Evolutionary conservation across 1,140 invertebrate genomes (phyloP), one percentile per base, ranked within the genome.

Genomic region (Chironomus tepperi): DNA sequence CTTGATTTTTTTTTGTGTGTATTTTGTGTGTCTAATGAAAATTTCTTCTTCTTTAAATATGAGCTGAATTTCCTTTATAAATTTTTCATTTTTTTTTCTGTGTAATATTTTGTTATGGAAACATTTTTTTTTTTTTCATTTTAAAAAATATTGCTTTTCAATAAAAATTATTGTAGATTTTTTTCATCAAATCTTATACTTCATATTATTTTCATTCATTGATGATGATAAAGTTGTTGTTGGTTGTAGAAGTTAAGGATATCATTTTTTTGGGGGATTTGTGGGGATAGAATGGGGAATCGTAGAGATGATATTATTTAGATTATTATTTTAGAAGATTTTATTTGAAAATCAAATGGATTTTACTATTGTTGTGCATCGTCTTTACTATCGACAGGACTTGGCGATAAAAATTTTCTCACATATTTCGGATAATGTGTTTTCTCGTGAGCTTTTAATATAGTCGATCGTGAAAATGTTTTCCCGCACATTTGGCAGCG

Each of bases 361-460:
- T 18, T 70, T 82, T 80, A 82, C 86, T 87, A 87, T 83, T 89
- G 89, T 77, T 89, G 90, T 81, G 89, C 89, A 82, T 92, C 90
- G 81, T 91, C 90, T 79, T 91, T 88, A 74, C 89, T 90, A 79
- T 93, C 91, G 77, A 93, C 88, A 75, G 91, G 91, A 80, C 90
- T 92, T 76, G 92, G 91, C 77, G 92, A 93, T 64, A 93, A 86
- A 84, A 91, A 93, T 84, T 93, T 93, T 75, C 91, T 86, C 78
- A 92, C 90, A 83, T 93, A 93, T 84, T 94, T 94, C 75, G 92
- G 93, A 85, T 92, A 93, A 84, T 95, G 93, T 77, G 93, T 94
- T 84, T 95, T 95, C 83, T 95, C 93, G 83, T 95, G 93, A 77
- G 93, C 92, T 82, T 95, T 95, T 76, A 95, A 85, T 83, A 95